Evolutionary conservation across 92 coral and sea anemone genomes (phyloP).

Genomic region (Epizoanthus ramosus): DNA sequence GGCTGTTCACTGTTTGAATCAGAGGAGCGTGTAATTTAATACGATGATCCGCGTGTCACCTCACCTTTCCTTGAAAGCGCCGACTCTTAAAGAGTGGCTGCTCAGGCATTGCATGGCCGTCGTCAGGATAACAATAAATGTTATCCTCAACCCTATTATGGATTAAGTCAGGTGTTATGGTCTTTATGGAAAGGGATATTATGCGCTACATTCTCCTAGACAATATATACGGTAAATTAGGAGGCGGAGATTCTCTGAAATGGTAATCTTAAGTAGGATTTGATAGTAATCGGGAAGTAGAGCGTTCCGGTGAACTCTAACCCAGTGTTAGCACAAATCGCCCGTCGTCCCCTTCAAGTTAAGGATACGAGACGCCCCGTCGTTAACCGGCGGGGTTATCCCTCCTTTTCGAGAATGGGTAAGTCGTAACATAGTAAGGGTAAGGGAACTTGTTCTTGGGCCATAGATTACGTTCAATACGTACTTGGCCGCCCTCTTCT

Average conservation of each 20-base stretch:
- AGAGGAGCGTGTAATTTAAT: slow-evolving; percentile 98
- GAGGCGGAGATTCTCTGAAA: slow-evolving; percentile 80
- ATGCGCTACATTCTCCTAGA: slow-evolving; percentile 93
- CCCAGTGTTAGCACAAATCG: slow-evolving; percentile 93
- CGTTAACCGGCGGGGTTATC: slow-evolving; percentile 35
- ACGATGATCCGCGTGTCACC: slow-evolving; percentile 91
- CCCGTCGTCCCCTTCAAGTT: slow-evolving; percentile 85
- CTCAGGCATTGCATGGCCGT: slow-evolving; percentile 96
- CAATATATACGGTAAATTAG: slow-evolving; percentile 73
- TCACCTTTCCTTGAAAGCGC: slow-evolving; percentile 80
- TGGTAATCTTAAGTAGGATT: slow-evolving; percentile 80
- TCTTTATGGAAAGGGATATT: slow-evolving; percentile 83
- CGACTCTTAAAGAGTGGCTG: slow-evolving; percentile 25
- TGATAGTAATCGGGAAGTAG: slow-evolving; percentile 94
- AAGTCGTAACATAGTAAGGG: slow-evolving; percentile 97
- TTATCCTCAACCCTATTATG: slow-evolving; percentile 80
- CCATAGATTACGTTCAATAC: neutral
- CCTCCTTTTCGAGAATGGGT: slow-evolving; percentile 74
- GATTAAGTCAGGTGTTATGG: slow-evolving; percentile 95
- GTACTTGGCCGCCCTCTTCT: slow-evolving; percentile 49
- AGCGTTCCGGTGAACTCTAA: slow-evolving; percentile 90
- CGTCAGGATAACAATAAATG: slow-evolving; percentile 87
- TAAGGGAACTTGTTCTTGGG: slow-evolving; percentile 52
- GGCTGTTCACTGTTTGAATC: slow-evolving; percentile 87
- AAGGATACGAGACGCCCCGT: slow-evolving; percentile 66